Percentiles rank a stretch among this genome's conserved stretches.
phyloP scores from a whole-genome alignment of 2,113 vertebrate species.

The Jaculus jaculus region DNA sequence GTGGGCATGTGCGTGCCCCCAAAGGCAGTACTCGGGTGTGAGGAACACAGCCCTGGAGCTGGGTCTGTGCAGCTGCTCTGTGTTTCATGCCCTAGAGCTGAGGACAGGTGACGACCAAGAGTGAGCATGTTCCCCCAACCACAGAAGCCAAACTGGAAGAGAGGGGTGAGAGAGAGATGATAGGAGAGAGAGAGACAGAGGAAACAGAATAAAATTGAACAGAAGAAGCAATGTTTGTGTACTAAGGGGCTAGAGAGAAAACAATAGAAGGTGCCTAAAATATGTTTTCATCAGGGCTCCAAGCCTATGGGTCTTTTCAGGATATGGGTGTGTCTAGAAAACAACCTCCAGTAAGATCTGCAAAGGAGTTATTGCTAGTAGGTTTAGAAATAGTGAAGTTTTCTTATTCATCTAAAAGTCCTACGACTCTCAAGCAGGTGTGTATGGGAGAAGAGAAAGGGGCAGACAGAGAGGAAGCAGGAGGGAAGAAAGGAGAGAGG shows the following conservation, averaged over 20 bases:
- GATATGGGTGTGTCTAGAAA: too few relatives aligned
- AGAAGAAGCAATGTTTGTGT: rapidly evolving
- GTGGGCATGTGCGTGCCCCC: not conserved
- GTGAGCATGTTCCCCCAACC: not conserved
- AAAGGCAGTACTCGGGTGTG: rapidly evolving
- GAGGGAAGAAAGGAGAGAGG: too few relatives aligned
- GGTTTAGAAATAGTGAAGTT: not conserved
- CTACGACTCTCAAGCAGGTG: not conserved
- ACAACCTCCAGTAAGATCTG: not conserved
- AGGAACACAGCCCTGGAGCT: not conserved
- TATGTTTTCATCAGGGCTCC: too few relatives aligned
- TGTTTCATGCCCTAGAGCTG: not conserved
- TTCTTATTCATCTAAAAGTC: not conserved
- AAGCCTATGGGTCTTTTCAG: not conserved
- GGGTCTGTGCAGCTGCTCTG: not conserved
- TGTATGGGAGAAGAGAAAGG: not conserved
- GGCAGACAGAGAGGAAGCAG: not conserved
- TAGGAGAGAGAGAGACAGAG: not conserved
- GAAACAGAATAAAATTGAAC: not conserved
- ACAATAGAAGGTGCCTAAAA: not conserved
- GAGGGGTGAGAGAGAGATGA: not conserved
- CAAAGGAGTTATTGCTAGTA: not conserved
- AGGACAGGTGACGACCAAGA: not conserved
- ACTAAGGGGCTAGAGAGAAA: not conserved
- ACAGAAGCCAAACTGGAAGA: not conserved